Conservation (phyloP, 2,113 vertebrate genomes). For the Pheucticus melanocephalus region DNA sequence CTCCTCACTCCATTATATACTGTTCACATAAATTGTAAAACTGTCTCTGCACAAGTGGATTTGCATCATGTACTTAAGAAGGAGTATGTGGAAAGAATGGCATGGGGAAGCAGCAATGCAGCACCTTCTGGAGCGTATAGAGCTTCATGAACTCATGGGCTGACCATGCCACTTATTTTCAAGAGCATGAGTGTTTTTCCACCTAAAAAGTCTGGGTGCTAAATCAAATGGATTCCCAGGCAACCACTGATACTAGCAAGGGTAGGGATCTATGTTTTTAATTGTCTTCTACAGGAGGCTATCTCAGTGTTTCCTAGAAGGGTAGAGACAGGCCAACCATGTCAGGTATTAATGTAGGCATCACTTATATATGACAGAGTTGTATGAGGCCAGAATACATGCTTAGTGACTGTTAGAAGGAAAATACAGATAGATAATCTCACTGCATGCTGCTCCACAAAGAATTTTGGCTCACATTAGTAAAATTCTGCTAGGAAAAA, state of each 20-base stretch:
- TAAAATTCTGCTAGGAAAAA: not conserved
- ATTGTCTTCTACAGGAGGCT: not conserved
- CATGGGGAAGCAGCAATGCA: not conserved
- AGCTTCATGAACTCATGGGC: not conserved
- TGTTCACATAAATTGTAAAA: not conserved
- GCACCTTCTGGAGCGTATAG: not conserved
- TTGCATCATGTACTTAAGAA: not conserved
- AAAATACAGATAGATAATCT: not conserved
- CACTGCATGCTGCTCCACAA: not conserved
- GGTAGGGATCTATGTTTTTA: not conserved
- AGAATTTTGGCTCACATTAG: not conserved
- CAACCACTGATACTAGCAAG: not conserved
- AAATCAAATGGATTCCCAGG: not conserved
- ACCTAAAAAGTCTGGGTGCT: accelerated
- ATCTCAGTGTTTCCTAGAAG: not conserved
- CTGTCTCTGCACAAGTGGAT: not conserved
- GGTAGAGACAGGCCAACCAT: not conserved
- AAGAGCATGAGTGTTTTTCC: not conserved
- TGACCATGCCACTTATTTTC: not conserved
- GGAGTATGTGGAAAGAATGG: not conserved
- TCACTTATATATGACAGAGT: not conserved
- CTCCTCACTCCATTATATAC: not conserved
- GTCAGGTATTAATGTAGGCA: not conserved
- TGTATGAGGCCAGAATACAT: not conserved
- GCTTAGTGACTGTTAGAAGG: not conserved